Base-by-base conservation (phyloP, 2,888 invertebrate species). In the Calliopum simillimum region DNA sequence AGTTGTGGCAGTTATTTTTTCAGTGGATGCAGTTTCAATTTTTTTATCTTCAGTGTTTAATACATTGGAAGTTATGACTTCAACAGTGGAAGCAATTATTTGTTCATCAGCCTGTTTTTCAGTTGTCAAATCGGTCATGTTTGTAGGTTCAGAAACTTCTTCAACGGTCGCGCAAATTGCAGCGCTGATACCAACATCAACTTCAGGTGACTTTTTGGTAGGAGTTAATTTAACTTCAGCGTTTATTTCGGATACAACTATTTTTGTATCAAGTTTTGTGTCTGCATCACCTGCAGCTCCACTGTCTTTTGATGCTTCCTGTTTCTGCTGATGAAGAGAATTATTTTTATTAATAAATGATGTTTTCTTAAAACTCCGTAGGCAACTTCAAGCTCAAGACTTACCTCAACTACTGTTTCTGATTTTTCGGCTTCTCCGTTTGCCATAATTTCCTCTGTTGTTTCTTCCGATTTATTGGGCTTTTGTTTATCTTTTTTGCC, bases 401-500 rank as follows among this genome's bases (percentile, higher is more conserved):
- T 88, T 85, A 91, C 91, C 89, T 91, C 91, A 83, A 90, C 91
- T 73, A 91, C 88, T 85, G 89, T 88, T 81, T 90, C 88, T 81
- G 90, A 33, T 2, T 33, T 33, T 2, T 33, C 79, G 14, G 77
- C 88, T 86, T 92, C 87, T 79, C 89, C 88, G 84, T 89, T 70
- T 68, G 74, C 76, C 46, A 76, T 74, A 55, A 78, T 79, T 68
- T 83, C 81, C 5, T 78, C 76, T 62, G 76, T 76, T 76, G 90
- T 87, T 74, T 86, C 86, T 78, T 88, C 90, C 77, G 89, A 89
- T 86, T 94, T 93, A 80, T 89, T 89, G 78, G 94, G 94, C 86
- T 95, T 95, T 79, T 91, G 92, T 88, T 94, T 95, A 85, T 95
- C 95, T 87, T 94, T 94, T 87, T 92, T 92, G 83, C 93, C 92